Base-by-base conservation (phyloP, 2,113 vertebrate genomes). In the Pangasianodon gigas region DNA sequence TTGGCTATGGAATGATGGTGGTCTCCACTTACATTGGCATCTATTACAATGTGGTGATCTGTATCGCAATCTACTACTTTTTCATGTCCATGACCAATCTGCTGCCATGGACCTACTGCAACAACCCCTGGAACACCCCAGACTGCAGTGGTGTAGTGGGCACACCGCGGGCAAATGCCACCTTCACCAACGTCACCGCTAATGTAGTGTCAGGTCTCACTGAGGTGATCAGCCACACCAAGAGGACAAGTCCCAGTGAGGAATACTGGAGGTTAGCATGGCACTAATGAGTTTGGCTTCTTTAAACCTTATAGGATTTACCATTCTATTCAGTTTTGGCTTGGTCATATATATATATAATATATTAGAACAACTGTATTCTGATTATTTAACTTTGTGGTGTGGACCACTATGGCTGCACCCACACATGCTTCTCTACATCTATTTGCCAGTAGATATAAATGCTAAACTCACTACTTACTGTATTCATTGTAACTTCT, bases 1-100 rank as follows among this genome's bases (percentile, higher is more conserved):
- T 99, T 89, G 98, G 98, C 92, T 99, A 99, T 3, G 98, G 98
- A 93, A 99, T 99, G 98, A 99, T 99, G 98, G 98, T 99, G 93
- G 98, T 99, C 90, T 99, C 98, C 91, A 98, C 97, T 0, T 99
- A 99, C 93, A 99, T 99, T 48, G 98, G 98, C 77, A 99, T 99
- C 95, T 99, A 99, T 94, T 99, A 99, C 97, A 99, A 99, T 37
- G 98, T 99, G 95, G 98, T 99, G 93, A 99, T 99, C 93, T 99
- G 97, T 95, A 97, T 99, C 54, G 97, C 98, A 93, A 98, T 99
- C 96, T 99, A 99, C 96, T 99, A 99, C 96, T 99, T 99, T 95
- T 99, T 99, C 95, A 96, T 95, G 79, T 99, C 98, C 93, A 99
- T 99, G 98, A 98, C 97, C 0, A 97, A 90, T 2, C 93, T 98